These are phyloP conservation scores for Chrysaora quinquecirrha DNA, from an alignment of 30 jellyfish, hydroid and myxozoan species.

Conservation along the genomic window DNA sequence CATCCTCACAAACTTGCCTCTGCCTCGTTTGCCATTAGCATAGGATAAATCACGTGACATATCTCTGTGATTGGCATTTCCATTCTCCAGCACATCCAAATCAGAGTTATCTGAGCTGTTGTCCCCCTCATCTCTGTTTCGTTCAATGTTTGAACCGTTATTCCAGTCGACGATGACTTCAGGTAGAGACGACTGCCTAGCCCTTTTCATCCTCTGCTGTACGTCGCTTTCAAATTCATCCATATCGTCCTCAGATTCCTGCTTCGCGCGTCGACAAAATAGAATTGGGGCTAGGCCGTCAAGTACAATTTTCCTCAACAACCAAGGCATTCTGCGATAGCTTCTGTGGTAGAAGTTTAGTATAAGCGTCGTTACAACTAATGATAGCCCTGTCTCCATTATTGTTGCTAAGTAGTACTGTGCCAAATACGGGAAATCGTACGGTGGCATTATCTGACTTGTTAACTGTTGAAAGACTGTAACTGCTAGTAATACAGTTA, in stretches of 20 bases:
- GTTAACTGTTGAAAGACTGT: constrained; percentile 84
- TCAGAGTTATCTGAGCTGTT: neutral
- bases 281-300: constrained; percentile 78
- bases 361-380: constrained; percentile 67
- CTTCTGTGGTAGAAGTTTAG: constrained; percentile 78
- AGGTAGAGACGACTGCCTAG: constrained; percentile 1
- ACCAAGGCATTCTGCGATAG: constrained; percentile 68
- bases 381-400: constrained; percentile 69
- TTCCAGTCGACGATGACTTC: constrained; percentile 27
- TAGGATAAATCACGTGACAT: neutral
- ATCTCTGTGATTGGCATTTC: neutral
- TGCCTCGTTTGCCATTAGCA: neutral
- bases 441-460: constrained; percentile 84
- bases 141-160: neutral
- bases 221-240: neutral
- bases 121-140: neutral
- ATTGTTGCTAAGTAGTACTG: constrained; percentile 80
- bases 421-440: constrained; percentile 83
- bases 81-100: constrained; percentile 4
- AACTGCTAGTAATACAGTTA: constrained; percentile 77
- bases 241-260: neutral
- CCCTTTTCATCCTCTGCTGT: neutral
- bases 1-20: neutral
- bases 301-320: constrained; percentile 52
- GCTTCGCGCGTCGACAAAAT: constrained; percentile 62